Evolutionary conservation across 2,888 invertebrate genomes (phyloP).

Genomic region (Bombyx huttoni): DNA sequence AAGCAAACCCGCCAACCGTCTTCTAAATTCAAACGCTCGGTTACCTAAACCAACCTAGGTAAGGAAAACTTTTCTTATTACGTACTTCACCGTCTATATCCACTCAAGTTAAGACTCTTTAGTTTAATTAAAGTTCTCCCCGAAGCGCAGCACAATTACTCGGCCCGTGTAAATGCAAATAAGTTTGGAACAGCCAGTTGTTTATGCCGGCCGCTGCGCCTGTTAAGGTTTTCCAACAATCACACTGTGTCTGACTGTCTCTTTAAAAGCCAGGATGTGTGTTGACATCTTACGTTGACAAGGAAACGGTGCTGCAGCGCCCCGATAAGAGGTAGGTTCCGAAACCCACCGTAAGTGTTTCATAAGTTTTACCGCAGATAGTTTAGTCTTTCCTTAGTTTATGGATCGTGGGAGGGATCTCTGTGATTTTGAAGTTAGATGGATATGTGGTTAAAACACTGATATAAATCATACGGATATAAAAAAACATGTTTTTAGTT

Average conservation of each 20-base stretch:
- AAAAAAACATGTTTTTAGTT: background rate
- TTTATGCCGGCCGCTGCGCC: conserved; percentile 45
- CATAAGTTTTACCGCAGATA: conserved; percentile 46
- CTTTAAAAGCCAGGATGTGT: no score
- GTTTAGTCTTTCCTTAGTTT: background rate
- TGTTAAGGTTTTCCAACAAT: conserved; percentile 22
- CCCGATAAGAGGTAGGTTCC: conserved; percentile 2
- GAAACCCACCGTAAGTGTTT: conserved; percentile 39
- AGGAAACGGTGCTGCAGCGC: conserved; percentile 3
- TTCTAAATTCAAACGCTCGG: background rate
- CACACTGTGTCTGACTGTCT: conserved; percentile 12
- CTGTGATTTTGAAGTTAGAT: background rate
- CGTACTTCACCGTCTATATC: conserved; percentile 46
- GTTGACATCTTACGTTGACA: conserved; percentile 7
- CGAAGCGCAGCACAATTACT: conserved; percentile 66
- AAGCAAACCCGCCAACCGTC: background rate
- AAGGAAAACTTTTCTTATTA: conserved; percentile 59
- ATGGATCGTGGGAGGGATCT: background rate
- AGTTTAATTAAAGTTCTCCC: conserved; percentile 69
- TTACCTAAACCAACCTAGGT: conserved; percentile 9
- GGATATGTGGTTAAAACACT: background rate
- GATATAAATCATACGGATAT: background rate
- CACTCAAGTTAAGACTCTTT: conserved; percentile 57
- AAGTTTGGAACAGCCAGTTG: conserved; percentile 57
- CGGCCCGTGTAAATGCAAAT: conserved; percentile 69